phyloP scores from a whole-genome alignment of 2,113 vertebrate genomes.

The Acanthochromis polyacanthus region DNA sequence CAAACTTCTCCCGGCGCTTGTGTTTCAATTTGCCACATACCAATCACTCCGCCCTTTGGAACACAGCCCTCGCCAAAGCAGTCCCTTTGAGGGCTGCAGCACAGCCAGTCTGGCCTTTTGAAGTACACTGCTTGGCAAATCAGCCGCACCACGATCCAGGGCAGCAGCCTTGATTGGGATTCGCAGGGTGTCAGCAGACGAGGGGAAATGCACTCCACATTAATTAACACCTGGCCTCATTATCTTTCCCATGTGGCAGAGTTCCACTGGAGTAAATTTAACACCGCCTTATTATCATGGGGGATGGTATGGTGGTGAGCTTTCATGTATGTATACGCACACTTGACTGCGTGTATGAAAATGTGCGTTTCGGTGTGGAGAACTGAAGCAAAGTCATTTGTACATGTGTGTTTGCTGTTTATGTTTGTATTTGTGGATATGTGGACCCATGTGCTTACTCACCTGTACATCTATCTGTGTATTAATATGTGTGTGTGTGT shows the following conservation, averaged over 20 bases:
- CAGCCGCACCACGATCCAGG: constrained; percentile 47
- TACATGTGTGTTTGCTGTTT: constrained; percentile 11
- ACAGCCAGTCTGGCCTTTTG: constrained; percentile 76
- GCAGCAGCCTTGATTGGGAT: constrained; percentile 74
- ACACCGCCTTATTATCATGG: constrained; percentile 66
- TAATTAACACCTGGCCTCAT: constrained; percentile 86
- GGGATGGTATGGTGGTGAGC: constrained; percentile 17
- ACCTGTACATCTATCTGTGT: neutral
- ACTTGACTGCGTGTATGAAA: constrained; percentile 11
- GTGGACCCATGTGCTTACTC: neutral
- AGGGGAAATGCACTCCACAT: constrained; percentile 75
- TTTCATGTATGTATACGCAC: constrained; percentile 8
- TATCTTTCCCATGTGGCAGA: constrained; percentile 79
- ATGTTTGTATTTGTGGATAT: constrained; percentile 1
- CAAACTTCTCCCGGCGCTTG: constrained; percentile 55
- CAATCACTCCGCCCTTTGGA: constrained; percentile 64
- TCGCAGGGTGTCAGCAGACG: constrained; percentile 65
- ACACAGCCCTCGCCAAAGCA: constrained; percentile 64
- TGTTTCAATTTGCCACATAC: constrained; percentile 69
- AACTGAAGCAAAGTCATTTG: constrained; percentile 19
- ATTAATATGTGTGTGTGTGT: constrained; percentile 11
- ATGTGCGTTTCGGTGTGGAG: constrained; percentile 1
- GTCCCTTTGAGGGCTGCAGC: constrained; percentile 72
- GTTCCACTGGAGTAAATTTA: constrained; percentile 77
- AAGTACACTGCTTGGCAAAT: constrained; percentile 75